Evolutionary conservation across 2,113 vertebrate genomes (phyloP), one percentile per base, ranked within the genome.

Genomic region (Muntiacus muntjak): DNA sequence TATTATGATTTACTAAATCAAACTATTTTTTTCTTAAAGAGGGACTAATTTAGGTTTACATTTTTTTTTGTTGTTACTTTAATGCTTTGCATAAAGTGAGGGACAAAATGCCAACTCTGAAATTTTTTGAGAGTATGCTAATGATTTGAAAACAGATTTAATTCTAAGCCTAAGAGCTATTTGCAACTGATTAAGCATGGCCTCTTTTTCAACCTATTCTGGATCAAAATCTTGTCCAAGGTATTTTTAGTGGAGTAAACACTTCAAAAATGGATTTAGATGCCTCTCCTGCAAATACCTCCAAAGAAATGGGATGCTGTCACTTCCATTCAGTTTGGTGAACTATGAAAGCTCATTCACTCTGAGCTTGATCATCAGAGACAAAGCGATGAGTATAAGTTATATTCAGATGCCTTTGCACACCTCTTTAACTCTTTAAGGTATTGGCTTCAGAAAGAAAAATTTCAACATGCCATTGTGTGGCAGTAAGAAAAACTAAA

Each of bases 281-380:
- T 78, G 4, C 89, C 36, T 55, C 17, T 84, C 4, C 45, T 95
- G 25, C 36, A 97, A 17, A 85, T 81, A 19, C 16, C 36, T 71
- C 26, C 25, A 23, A 26, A 76, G 89, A 96, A 90, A 92, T 55
- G 16, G 40, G 89, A 93, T 58, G 36, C 55, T 54, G 28, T 62
- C 3, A 2, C 30, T 47, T 86, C 52, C 7, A 7, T 82, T 84
- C 45, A 76, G 7, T 86, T 79, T 93, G 96, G 54, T 93, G 50
- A 84, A 26, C 60, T 92, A 85, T 96, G 93, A 97, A 95, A 95
- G 25, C 33, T 58, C 43, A 62, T 86, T 97, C 76, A 79, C 26
- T 58, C 45, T 40, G 50, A 92, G n/a, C 5, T 1, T 62, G 45
- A 33, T 54, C 47, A 52, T 33, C 17, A 79, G 78, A 93, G 79